Percentiles rank a stretch among this genome's conserved stretches.
Evolutionary conservation across 2,888 invertebrate species (phyloP).

Genomic region (Panzeria rudis): DNA sequence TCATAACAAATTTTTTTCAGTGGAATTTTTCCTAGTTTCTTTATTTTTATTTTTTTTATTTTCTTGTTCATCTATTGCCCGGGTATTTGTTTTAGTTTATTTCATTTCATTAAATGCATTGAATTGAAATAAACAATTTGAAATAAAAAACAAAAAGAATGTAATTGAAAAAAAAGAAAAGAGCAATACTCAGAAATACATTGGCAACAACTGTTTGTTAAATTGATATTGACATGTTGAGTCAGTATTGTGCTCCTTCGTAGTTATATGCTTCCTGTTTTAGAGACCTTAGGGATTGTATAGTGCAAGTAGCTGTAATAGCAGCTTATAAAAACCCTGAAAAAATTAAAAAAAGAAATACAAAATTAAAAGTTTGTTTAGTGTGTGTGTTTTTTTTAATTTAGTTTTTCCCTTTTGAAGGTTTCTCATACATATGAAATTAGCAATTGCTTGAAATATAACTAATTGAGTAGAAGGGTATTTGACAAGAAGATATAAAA

Average conservation of each 20-base stretch:
- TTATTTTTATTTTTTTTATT: background rate
- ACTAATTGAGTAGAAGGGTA: conserved; percentile 57
- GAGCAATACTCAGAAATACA: conserved; percentile 29
- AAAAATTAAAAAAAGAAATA: conserved; percentile 7
- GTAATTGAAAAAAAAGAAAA: conserved; percentile 33
- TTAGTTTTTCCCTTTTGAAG: conserved; percentile 19
- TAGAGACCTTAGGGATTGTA: conserved; percentile 45
- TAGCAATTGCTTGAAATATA: conserved; percentile 55
- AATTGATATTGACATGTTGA: conserved; percentile 67
- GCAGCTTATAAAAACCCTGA: conserved; percentile 27
- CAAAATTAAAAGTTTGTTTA: conserved; percentile 44
- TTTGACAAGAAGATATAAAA: conserved; percentile 35
- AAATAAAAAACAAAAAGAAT: conserved; percentile 15
- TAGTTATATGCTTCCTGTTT: conserved; percentile 55
- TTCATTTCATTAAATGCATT: conserved; percentile 56
- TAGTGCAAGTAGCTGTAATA: conserved; percentile 7
- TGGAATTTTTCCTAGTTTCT: conserved; percentile 43
- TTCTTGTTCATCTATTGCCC: conserved; percentile 28
- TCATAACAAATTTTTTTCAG: conserved; percentile 57
- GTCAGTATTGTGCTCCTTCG: conserved; percentile 35
- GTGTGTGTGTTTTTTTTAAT: background rate
- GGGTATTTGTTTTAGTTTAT: conserved; percentile 42
- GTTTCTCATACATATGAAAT: conserved; percentile 47
- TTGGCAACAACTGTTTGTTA: conserved; percentile 62
- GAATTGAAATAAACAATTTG: conserved; percentile 57